These are phyloP conservation scores for Apostichopus californicus DNA, from an alignment of 35 echinoderm and acorn worm genomes.

Conservation along the genomic window DNA sequence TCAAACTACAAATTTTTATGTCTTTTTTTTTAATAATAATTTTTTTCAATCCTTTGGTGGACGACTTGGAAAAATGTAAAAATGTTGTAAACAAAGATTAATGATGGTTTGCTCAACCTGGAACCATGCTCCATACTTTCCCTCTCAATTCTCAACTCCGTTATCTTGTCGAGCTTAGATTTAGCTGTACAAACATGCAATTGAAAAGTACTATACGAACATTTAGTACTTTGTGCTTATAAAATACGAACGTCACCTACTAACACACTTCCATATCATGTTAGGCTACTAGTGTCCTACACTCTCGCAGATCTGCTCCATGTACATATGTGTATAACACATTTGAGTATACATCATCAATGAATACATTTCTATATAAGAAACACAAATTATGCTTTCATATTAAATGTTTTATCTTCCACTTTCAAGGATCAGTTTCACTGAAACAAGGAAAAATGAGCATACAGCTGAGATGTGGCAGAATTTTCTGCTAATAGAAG, in stretches of 20 bases:
- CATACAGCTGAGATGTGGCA: too few species aligned
- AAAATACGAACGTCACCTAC: neutral
- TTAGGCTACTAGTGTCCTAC: neutral
- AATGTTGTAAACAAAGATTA: conserved; percentile 59
- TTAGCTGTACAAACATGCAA: conserved; percentile 31
- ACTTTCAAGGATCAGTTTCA: too few species aligned
- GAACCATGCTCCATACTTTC: conserved; percentile 1
- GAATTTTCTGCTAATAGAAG: too few species aligned
- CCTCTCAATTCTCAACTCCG: neutral
- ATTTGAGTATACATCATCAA: conserved; percentile 11
- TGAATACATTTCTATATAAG: conserved; percentile 34
- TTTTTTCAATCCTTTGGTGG: conserved; percentile 55
- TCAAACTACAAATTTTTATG: conserved; percentile 61
- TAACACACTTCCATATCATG: neutral
- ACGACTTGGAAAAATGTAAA: conserved; percentile 62
- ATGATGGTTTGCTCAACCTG: conserved; percentile 11
- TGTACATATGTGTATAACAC: neutral
- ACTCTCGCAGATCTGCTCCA: neutral
- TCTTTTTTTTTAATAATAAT: conserved; percentile 25
- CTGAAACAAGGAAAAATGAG: too few species aligned
- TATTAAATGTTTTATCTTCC: too few species aligned
- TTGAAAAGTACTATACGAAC: neutral
- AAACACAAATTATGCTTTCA: neutral
- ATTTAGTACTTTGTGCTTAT: conserved; percentile 2
- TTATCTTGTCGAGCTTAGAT: neutral